Base-by-base conservation (phyloP, 2,888 invertebrate genomes). In the Tenthredo mesomela region DNA sequence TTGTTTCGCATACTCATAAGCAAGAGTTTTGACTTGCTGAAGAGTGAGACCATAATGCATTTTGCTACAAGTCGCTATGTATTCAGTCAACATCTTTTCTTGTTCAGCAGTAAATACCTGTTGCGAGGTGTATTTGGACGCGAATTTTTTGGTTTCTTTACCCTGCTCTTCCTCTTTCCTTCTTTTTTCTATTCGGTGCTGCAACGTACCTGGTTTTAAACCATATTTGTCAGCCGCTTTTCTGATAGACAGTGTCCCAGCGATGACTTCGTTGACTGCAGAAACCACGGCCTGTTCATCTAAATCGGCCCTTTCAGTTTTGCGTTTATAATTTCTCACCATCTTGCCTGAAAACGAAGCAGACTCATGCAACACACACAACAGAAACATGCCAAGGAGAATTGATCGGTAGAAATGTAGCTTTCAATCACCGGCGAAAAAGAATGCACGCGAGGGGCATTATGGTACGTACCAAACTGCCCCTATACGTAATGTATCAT, bases 31-130 rank as follows among this genome's bases (percentile, higher is more conserved):
- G 12, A 87, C 87, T 80, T 88, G 87, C 15, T 65, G 3, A 25
- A 87, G 25, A 82, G 88, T 89, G 54, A 88, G 80, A 15, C 89
- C 89, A 87, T 88, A 87, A 80, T 88, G 87, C 87, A 89, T 88
- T 84, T 88, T 88, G 15, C 88, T 88, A n/a, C 86, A 85, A 33
- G 75, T 71, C 43, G 87, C n/a, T 37, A 87, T 71, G 85, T 90
- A 89, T 33, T 87, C 65, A 50, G 85, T 82, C 58, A 88, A 73
- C 25, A 86, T 54, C 58, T 77, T 70, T 86, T 88, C 84, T 58
- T 58, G 58, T 73, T 85, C 84, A 29, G 78, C 87, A 10, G 86
- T 85, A 86, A 89, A 89, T 15, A 88, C 87, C 85, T 89, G 88
- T 12, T 82, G 25, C 21, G 83, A 78, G 47, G 82, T 86, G 33